Percentiles rank a stretch among this genome's conserved stretches.
phyloP scores from a whole-genome alignment of 30 jellyfish, hydroid and myxozoan genomes.

The Aurelia aurita complex sp. Pacific region DNA sequence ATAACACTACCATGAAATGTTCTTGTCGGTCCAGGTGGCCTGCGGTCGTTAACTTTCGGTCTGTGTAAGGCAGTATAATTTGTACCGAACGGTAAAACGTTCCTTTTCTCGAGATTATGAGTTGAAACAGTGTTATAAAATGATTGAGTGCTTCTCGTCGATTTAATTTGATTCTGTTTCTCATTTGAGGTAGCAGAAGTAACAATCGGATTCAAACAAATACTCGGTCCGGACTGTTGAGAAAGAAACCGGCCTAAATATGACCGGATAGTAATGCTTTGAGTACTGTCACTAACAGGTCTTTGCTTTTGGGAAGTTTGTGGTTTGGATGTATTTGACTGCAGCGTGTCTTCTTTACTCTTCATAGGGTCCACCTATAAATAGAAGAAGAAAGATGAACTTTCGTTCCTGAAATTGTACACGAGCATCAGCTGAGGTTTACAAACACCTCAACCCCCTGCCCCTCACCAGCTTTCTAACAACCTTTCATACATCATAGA shows the following conservation, averaged over 20 bases:
- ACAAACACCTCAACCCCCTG: too few species aligned
- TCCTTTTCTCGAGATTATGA: conserved; percentile 21
- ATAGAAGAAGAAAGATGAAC: too few species aligned
- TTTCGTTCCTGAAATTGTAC: too few species aligned
- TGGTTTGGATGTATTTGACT: not conserved
- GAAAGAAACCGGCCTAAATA: conserved; percentile 62
- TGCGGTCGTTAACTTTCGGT: conserved; percentile 52
- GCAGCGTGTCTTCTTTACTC: too few species aligned
- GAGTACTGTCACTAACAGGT: conserved; percentile 43
- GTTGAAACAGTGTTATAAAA: not conserved
- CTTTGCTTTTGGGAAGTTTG: conserved; percentile 26
- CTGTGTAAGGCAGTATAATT: conserved; percentile 49
- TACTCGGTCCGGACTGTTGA: conserved; percentile 34
- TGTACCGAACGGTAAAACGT: conserved; percentile 30
- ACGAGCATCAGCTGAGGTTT: too few species aligned
- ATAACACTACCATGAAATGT: conserved; percentile 15
- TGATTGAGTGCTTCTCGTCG: conserved; percentile 4
- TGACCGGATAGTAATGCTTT: conserved; percentile 38
- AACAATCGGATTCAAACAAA: conserved; percentile 57
- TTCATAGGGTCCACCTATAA: too few species aligned
- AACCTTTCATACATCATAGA: too few species aligned
- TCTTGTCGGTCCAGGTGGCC: conserved; percentile 25
- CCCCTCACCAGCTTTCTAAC: too few species aligned
- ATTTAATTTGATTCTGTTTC: not conserved
- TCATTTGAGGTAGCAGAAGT: conserved; percentile 51